These are phyloP conservation scores for Aplidium turbinatum DNA, from an alignment of 23 tunicate species.

Conservation along the genomic window DNA sequence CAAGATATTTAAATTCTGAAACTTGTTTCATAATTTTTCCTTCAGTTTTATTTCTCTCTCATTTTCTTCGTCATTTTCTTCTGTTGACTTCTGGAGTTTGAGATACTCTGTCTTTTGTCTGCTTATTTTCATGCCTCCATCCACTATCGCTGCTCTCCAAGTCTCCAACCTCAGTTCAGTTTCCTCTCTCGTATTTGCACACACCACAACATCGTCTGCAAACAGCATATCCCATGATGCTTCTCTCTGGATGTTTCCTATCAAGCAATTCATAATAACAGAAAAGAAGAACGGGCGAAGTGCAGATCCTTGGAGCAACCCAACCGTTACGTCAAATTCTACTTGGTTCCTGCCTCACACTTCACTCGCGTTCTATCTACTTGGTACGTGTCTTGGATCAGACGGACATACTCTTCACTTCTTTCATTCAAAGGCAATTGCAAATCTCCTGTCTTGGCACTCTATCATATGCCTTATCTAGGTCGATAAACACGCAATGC, in stretches of 20 bases:
- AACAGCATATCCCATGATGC: neutral
- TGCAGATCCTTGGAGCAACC: neutral
- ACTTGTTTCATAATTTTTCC: too few species aligned
- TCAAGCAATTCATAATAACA: neutral
- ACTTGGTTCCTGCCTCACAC: neutral
- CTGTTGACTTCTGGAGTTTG: too few species aligned
- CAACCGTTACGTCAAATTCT: neutral
- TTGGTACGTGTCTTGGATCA: neutral
- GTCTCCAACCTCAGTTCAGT: neutral
- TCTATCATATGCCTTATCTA: neutral
- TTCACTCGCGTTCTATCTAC: neutral
- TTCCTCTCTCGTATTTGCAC: neutral
- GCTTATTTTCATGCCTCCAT: too few species aligned
- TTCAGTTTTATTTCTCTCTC: too few species aligned
- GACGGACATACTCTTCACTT: neutral
- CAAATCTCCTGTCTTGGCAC: neutral
- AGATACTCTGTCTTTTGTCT: too few species aligned
- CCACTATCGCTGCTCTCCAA: too few species aligned
- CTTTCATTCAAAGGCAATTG: neutral
- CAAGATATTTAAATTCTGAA: too few species aligned
- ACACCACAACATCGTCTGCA: neutral
- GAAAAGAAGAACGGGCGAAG: neutral
- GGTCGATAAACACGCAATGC: neutral
- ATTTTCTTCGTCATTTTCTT: too few species aligned
- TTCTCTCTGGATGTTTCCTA: neutral